Evolutionary conservation across 1,140 invertebrate species (phyloP).

Genomic region (Zaprionus ghesquierei): DNA sequence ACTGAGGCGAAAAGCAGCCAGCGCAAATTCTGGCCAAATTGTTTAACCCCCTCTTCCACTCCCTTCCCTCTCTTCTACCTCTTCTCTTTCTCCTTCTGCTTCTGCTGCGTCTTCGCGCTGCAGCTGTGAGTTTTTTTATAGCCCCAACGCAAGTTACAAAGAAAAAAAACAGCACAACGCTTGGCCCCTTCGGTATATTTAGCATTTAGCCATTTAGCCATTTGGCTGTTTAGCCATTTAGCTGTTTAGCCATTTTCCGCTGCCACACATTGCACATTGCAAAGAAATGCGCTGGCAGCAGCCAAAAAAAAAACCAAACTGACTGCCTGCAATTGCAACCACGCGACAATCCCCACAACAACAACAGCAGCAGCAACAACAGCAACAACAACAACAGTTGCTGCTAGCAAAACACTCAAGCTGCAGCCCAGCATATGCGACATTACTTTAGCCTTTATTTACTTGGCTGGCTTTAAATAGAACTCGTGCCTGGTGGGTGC

Average conservation of each 20-base stretch:
- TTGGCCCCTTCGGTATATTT: slow-evolving; percentile 59
- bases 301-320: slow-evolving; percentile 21
- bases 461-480: slow-evolving; percentile 32
- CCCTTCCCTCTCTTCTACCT: neutral
- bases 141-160: slow-evolving; percentile 26
- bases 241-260: slow-evolving; percentile 16
- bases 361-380: neutral
- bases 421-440: neutral
- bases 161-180: slow-evolving; percentile 51
- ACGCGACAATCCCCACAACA: slow-evolving; percentile 15
- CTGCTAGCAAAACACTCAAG: slow-evolving; percentile 13
- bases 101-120: slow-evolving; percentile 5
- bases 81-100: neutral
- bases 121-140: slow-evolving; percentile 74
- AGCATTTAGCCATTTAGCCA: slow-evolving; percentile 47
- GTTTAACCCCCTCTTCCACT: too few species aligned
- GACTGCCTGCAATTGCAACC: slow-evolving; percentile 20
- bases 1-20: slow-evolving; percentile 49
- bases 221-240: slow-evolving; percentile 4
- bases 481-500: slow-evolving; percentile 10
- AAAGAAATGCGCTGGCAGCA: slow-evolving; percentile 62
- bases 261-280: slow-evolving; percentile 69
- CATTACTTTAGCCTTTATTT: slow-evolving; percentile 19
- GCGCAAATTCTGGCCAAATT: slow-evolving; percentile 16
- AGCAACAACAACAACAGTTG: neutral